Evolutionary conservation across 1,140 invertebrate genomes (phyloP), one percentile per base, ranked within the genome.

Genomic region (Cyclargus thomasi): DNA sequence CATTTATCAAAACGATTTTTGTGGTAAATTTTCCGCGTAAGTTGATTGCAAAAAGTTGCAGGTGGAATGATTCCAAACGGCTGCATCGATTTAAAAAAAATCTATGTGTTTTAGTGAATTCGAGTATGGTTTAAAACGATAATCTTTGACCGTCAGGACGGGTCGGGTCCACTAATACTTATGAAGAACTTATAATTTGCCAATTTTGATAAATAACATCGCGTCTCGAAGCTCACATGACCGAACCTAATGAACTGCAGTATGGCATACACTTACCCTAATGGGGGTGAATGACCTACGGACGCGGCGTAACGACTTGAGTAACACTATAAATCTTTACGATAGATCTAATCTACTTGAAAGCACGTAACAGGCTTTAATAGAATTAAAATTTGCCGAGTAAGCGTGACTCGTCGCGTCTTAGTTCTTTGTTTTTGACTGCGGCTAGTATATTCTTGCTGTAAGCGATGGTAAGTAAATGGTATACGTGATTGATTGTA

Each of bases 251-350:
- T 55, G 18, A 18, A 55, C n/a, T n/a, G 0, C 53, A 16, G 47
- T 55, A n/a, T n/a, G n/a, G 53, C 1, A 8, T 55, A 17, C 53
- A 55, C 53, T 55, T 55, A 55, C 53, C 53, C 53, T 55, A 55
- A 55, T 55, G 18, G 53, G 53, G 53, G 53, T 55, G 53, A 55
- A 1, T 55, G 53, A 55, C 53, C 53, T 17, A 55, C n/a, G 53
- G 53, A 55, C 53, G 17, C 53, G 53, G 53, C 53, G 18, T 55
- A 55, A 18, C 18, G 53, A 55, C 18, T 17, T 20, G n/a, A 55
- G 53, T 55, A 55, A 55, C 53, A 55, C 53, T 20, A 55, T 55
- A 55, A 17, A 55, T 20, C 18, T 55, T 55, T 55, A 55, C 6
- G 18, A 55, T 18, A 55, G 53, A 55, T 55, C 6, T 55, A 55